Base-by-base conservation (phyloP, 1,140 invertebrate genomes). In the Magallana angulata region DNA sequence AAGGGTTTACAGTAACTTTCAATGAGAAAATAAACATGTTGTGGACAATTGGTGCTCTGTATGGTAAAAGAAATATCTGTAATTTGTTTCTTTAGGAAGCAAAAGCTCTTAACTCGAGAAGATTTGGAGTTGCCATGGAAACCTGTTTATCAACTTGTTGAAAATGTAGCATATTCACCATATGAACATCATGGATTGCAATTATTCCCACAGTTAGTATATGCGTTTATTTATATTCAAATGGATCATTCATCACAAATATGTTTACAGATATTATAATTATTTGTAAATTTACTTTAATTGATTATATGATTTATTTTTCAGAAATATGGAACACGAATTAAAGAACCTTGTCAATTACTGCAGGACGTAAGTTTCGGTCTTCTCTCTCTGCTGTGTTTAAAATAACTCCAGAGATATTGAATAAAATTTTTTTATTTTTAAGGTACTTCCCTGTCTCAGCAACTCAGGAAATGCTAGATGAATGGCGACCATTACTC, bases 381-480 rank as follows among this genome's bases (percentile, higher is more conserved):
- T 57, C 14, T 82, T 48, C 14, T 5, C 18, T 64, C 62, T 18
- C 18, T 5, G 14, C 14, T 16, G 14, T 64, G 7, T 64, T 14
- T 18, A 4, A 3, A 14, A 64, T 64, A 0, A 18, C 4, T 64
- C 4, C 14, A 0, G 62, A 64, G 14, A 64, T 64, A 16, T 64
- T 16, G 62, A 2, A 64, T 64, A 18, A 16, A 2, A 64, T 0
- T 64, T 64, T 62, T n/a, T 12, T 1, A 16, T 59, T 24, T 92
- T 94, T 64, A 92, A 97, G 96, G 60, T 98, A 97, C 94, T 98
- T 98, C 92, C 95, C 96, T 7, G 91, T 96, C 24, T 94, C 95
- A 24, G 96, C 98, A 1, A 98, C 98, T 0, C 96, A 97, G 94
- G 98, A 99, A 95, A 98, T 99, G 91, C 94, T 99, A 85, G 97